Conservation (phyloP, 2,113 vertebrate genomes). For the Rhadina sibilatrix region DNA sequence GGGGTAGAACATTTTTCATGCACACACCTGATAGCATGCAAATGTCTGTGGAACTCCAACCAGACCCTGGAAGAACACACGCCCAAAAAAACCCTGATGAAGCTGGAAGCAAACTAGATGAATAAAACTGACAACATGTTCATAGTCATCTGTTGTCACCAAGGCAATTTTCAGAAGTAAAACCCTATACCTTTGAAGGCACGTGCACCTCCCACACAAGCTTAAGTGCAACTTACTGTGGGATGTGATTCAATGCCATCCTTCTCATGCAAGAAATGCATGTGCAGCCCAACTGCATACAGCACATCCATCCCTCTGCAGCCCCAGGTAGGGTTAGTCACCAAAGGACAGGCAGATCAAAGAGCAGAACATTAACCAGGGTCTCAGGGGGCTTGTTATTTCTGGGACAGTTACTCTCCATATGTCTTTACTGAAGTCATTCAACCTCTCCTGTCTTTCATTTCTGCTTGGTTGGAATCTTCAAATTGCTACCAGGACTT, state of each 20-base stretch:
- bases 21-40: background rate
- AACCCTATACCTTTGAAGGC: background rate
- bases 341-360: background rate
- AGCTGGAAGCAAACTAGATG: background rate
- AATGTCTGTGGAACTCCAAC: background rate
- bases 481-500: background rate
- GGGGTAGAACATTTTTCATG: background rate
- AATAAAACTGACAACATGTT: background rate
- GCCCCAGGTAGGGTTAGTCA: background rate
- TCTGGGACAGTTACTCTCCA: background rate
- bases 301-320: background rate
- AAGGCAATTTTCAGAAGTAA: background rate
- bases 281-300: fast-evolving
- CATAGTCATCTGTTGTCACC: fast-evolving
- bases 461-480: background rate
- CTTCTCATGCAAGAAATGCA: background rate
- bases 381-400: background rate
- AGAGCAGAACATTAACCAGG: background rate
- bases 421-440: background rate
- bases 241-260: background rate
- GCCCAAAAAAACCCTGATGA: too few relatives aligned
- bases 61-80: background rate
- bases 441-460: background rate
- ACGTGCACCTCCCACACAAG: background rate
- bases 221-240: background rate